Percentiles rank a stretch among this genome's conserved stretches.
Evolutionary conservation across 1,140 invertebrate species (phyloP).

Genomic region (Alviniconcha marisindica): DNA sequence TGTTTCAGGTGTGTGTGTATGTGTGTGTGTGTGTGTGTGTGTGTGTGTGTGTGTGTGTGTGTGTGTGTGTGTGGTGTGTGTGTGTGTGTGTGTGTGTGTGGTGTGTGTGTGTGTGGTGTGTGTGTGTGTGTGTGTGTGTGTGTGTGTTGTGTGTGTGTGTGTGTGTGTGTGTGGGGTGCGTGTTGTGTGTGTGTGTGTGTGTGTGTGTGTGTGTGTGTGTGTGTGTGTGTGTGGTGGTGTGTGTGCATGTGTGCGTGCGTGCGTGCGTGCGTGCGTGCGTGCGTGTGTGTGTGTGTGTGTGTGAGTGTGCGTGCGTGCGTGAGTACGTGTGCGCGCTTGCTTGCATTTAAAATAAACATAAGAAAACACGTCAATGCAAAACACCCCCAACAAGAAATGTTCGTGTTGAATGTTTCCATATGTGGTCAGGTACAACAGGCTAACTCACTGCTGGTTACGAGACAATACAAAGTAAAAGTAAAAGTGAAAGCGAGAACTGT

Average conservation of each 20-base stretch:
- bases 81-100: background rate
- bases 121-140: background rate
- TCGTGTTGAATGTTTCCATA: background rate
- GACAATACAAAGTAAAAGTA: background rate
- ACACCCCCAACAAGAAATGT: too few relatives aligned
- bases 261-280: background rate
- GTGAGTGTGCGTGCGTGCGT: conserved; percentile 12
- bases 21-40: background rate
- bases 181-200: background rate
- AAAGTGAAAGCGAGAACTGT: background rate
- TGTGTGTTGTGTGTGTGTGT: background rate
- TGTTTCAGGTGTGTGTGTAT: too few relatives aligned
- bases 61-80: background rate
- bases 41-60: background rate
- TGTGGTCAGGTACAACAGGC: background rate
- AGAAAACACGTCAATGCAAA: background rate
- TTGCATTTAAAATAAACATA: background rate
- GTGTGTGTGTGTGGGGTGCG: background rate
- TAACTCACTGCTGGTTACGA: background rate
- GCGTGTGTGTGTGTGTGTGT: conserved; percentile 1
- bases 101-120: background rate
- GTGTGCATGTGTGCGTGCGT: background rate
- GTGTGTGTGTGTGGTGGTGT: background rate
- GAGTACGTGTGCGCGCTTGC: conserved; percentile 18
- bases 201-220: conserved; percentile 6